phyloP scores from a whole-genome alignment of 2,888 invertebrate genomes.

The Tortricodes alternella region DNA sequence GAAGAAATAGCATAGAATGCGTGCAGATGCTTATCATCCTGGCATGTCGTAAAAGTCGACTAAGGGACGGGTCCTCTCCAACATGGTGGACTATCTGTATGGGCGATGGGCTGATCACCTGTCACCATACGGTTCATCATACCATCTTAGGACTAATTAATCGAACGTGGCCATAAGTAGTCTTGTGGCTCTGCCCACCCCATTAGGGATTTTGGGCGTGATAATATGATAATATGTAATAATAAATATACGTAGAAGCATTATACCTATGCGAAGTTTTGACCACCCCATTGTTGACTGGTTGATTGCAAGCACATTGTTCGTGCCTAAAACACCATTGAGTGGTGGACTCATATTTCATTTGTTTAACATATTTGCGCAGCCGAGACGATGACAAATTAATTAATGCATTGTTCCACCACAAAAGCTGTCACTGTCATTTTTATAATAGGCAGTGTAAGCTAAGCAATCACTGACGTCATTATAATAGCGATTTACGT shows the following conservation, averaged over 20 bases:
- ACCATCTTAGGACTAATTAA: too few species aligned
- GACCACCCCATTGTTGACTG: conserved; percentile 14
- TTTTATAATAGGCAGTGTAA: conserved; percentile 25
- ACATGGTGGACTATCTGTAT: too few species aligned
- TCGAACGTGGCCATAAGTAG: too few species aligned
- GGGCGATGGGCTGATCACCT: too few species aligned
- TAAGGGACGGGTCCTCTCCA: too few species aligned
- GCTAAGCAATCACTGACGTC: conserved; percentile 12
- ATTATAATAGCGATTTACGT: neutral
- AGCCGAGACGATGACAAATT: conserved; percentile 52
- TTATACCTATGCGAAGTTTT: neutral
- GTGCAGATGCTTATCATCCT: too few species aligned
- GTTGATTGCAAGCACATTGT: conserved; percentile 43
- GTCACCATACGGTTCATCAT: too few species aligned
- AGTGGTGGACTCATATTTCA: conserved; percentile 56
- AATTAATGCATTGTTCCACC: conserved; percentile 57
- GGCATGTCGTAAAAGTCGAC: too few species aligned
- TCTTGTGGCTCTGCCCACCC: too few species aligned
- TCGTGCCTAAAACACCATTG: conserved; percentile 41
- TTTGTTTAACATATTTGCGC: conserved; percentile 51
- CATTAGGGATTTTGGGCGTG: too few species aligned
- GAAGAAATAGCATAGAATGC: too few species aligned
- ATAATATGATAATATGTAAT: too few species aligned
- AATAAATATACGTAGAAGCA: conserved; percentile 13
- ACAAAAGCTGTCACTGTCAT: conserved; percentile 43